These are phyloP conservation scores for Acrocephalus scirpaceus DNA, from an alignment of 2,797 vertebrate genomes.

Conservation along the genomic window DNA sequence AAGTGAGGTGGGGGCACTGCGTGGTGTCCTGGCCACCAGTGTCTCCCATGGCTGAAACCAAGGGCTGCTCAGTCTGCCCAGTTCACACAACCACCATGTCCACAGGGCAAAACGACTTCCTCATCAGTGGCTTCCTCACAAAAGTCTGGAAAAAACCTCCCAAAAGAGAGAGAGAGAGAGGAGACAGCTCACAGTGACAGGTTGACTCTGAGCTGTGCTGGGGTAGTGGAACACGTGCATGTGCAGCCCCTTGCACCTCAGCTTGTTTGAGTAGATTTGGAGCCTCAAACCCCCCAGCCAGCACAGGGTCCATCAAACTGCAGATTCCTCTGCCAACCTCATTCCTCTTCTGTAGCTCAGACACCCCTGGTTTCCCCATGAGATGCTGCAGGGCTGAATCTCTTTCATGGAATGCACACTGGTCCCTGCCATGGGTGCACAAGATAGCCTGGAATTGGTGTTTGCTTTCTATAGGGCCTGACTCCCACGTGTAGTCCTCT, in stretches of 20 bases:
- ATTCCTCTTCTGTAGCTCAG: background rate
- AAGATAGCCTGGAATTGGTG: background rate
- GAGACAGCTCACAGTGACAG: background rate
- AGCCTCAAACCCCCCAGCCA: background rate
- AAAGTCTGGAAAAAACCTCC: background rate
- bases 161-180: background rate
- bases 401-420: background rate
- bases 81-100: background rate
- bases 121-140: background rate
- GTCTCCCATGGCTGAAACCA: background rate
- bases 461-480: background rate
- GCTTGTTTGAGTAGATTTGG: background rate
- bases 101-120: rapidly evolving
- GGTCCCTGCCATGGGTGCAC: background rate
- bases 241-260: background rate
- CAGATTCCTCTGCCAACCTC: background rate
- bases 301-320: background rate
- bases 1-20: background rate
- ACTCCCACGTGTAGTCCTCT: background rate
- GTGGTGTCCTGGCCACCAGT: rapidly evolving
- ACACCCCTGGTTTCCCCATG: background rate
- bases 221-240: rapidly evolving
- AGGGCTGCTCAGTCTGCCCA: background rate
- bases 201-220: rapidly evolving
- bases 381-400: background rate